phyloP scores from a whole-genome alignment of 2,888 invertebrate species.

The Caradrina clavipalpis region DNA sequence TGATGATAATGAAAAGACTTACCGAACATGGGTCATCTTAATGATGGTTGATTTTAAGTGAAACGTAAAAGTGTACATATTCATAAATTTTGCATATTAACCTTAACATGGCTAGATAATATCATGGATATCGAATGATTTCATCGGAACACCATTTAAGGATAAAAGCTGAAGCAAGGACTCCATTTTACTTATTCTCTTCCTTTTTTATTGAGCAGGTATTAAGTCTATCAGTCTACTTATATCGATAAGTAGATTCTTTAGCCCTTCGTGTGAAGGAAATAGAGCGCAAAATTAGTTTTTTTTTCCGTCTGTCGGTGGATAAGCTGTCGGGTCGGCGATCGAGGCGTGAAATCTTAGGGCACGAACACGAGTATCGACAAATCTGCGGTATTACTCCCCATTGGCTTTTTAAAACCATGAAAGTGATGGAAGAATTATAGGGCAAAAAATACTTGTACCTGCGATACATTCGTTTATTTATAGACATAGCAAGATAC shows the following conservation, averaged over 20 bases:
- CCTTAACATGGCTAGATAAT: slow-evolving; percentile 3
- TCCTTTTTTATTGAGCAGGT: slow-evolving; percentile 20
- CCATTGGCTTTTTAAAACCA: slow-evolving; percentile 32
- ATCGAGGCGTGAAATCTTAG: slow-evolving; percentile 60
- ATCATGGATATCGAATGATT: slow-evolving; percentile 12
- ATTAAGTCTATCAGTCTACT: slow-evolving; percentile 35
- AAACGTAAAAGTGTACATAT: slow-evolving; percentile 36
- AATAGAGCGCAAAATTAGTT: slow-evolving; percentile 64
- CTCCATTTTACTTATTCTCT: slow-evolving; percentile 22
- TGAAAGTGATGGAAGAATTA: slow-evolving; percentile 14
- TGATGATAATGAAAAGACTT: too few species aligned
- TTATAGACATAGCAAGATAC: background rate
- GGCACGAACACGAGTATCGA: slow-evolving; percentile 54
- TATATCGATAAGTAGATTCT: slow-evolving; percentile 53
- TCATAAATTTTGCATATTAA: slow-evolving; percentile 27
- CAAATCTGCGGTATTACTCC: slow-evolving; percentile 38
- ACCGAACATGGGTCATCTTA: slow-evolving; percentile 1
- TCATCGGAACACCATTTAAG: slow-evolving; percentile 28
- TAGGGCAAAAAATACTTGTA: background rate
- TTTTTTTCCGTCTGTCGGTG: slow-evolving; percentile 45
- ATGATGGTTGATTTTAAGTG: slow-evolving; percentile 27
- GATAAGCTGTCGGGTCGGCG: slow-evolving; percentile 52
- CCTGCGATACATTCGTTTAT: slow-evolving; percentile 1
- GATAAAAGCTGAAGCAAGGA: slow-evolving; percentile 10
- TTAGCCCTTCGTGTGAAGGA: slow-evolving; percentile 60